phyloP scores from a whole-genome alignment of 2,113 vertebrate species.

The Pygoscelis adeliae region DNA sequence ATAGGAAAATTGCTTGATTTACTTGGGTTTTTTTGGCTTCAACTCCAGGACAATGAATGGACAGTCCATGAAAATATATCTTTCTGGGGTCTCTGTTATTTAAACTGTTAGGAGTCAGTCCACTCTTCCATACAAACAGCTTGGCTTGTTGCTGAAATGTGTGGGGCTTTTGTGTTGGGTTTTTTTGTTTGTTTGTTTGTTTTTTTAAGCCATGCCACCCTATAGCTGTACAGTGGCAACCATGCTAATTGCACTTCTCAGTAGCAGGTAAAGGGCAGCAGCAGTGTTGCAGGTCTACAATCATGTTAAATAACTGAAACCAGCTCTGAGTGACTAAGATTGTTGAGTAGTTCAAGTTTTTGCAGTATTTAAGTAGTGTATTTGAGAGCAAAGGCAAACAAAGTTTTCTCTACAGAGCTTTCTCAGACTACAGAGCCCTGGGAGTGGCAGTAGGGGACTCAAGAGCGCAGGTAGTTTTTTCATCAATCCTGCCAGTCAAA shows the following conservation, averaged over 20 bases:
- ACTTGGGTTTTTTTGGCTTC: neutral
- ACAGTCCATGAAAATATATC: neutral
- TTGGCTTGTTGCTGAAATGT: neutral
- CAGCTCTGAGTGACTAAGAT: neutral
- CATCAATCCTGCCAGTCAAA: too few relatives aligned
- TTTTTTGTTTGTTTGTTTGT: too few relatives aligned
- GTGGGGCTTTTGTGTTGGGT: too few relatives aligned
- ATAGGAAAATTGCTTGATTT: neutral
- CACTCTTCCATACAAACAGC: neutral
- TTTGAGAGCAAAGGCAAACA: neutral
- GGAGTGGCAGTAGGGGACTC: too few relatives aligned
- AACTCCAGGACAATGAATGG: neutral
- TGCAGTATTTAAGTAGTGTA: neutral
- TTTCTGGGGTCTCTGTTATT: neutral
- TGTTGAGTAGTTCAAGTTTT: neutral
- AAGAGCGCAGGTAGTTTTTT: too few relatives aligned
- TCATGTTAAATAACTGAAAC: neutral
- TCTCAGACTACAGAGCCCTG: too few relatives aligned
- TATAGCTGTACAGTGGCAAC: neutral
- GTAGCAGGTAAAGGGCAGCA: neutral
- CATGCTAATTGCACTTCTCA: neutral
- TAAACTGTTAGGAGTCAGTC: neutral
- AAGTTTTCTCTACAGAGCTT: neutral
- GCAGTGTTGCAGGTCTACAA: neutral
- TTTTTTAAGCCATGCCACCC: neutral